Percentiles rank a stretch among this genome's conserved stretches.
These are phyloP conservation scores for Tetramorium bicarinatum DNA, from an alignment of 2,888 invertebrate genomes.

Conservation along the genomic window DNA sequence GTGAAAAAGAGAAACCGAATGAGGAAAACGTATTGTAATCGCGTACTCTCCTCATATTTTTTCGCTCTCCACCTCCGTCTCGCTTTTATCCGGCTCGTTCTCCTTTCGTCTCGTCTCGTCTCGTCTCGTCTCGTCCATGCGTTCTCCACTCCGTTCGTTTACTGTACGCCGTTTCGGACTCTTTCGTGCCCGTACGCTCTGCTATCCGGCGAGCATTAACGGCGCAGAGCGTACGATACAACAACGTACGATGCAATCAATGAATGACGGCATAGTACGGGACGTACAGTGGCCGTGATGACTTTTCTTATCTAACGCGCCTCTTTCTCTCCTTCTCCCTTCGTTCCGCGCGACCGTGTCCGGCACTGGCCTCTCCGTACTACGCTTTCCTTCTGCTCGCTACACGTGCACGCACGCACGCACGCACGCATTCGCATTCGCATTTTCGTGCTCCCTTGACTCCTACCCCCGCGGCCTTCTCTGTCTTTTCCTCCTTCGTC, in stretches of 20 bases:
- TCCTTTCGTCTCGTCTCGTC: constrained; percentile 61
- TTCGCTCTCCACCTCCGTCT: constrained; percentile 63
- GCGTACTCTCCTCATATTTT: constrained; percentile 52
- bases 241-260: constrained; percentile 81
- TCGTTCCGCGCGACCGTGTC: constrained; percentile 30
- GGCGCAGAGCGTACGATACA: constrained; percentile 73
- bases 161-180: constrained; percentile 19
- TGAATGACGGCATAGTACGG: constrained; percentile 79
- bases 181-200: constrained; percentile 36
- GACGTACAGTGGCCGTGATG: constrained; percentile 81
- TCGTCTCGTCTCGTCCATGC: constrained; percentile 62
- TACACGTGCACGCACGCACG: background rate
- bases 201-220: constrained; percentile 71
- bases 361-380: constrained; percentile 15
- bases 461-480: background rate
- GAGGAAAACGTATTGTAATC: constrained; percentile 31
- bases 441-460: constrained; percentile 39
- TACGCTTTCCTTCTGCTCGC: constrained; percentile 21
- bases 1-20: background rate
- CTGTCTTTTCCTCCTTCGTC: constrained; percentile 9
- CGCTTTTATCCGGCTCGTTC: constrained; percentile 8
- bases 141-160: constrained; percentile 36
- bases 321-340: constrained; percentile 54
- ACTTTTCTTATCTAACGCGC: constrained; percentile 78
- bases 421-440: constrained; percentile 32